These are phyloP conservation scores for Spialia ferax DNA, from an alignment of 2,888 invertebrate genomes.

Conservation along the genomic window DNA sequence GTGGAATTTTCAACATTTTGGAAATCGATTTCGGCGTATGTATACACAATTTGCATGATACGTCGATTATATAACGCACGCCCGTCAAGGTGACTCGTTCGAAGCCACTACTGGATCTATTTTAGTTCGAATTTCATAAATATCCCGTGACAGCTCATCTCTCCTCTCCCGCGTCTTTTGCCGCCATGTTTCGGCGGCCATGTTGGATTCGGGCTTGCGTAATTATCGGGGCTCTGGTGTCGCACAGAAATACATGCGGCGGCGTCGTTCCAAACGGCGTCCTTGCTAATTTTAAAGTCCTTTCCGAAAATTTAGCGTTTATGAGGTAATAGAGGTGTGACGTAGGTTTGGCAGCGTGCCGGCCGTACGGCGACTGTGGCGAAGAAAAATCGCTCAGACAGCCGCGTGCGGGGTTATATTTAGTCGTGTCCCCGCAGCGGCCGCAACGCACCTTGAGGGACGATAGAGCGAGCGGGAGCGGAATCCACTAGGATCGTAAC, in stretches of 20 bases:
- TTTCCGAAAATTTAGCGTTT: slow-evolving; percentile 81
- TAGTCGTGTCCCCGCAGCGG: slow-evolving; percentile 63
- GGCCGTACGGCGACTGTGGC: slow-evolving; percentile 66
- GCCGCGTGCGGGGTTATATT: slow-evolving; percentile 65
- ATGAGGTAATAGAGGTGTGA: slow-evolving; percentile 81
- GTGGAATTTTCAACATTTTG: slow-evolving; percentile 75
- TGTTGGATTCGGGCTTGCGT: slow-evolving; percentile 73
- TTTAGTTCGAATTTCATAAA: slow-evolving; percentile 86
- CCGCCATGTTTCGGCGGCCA: slow-evolving; percentile 72
- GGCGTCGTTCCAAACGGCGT: slow-evolving; percentile 66
- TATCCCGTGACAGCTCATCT: slow-evolving; percentile 85
- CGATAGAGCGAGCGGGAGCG: too few species aligned
- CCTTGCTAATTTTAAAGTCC: slow-evolving; percentile 85
- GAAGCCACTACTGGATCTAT: slow-evolving; percentile 82
- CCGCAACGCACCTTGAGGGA: slow-evolving; percentile 71
- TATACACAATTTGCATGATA: slow-evolving; percentile 61
- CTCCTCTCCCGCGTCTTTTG: slow-evolving; percentile 80
- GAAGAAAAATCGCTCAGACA: slow-evolving; percentile 70
- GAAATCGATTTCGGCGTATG: slow-evolving; percentile 64
- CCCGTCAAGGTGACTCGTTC: slow-evolving; percentile 84
- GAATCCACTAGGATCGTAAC: slow-evolving; percentile 32
- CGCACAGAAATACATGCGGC: slow-evolving; percentile 57
- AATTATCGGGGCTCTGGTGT: slow-evolving; percentile 69
- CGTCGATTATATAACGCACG: slow-evolving; percentile 73
- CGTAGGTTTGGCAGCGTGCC: slow-evolving; percentile 84